Percentiles rank a stretch among this genome's conserved stretches.
Evolutionary conservation across 2,888 invertebrate genomes (phyloP).

Genomic region (Physocephala rufipes): DNA sequence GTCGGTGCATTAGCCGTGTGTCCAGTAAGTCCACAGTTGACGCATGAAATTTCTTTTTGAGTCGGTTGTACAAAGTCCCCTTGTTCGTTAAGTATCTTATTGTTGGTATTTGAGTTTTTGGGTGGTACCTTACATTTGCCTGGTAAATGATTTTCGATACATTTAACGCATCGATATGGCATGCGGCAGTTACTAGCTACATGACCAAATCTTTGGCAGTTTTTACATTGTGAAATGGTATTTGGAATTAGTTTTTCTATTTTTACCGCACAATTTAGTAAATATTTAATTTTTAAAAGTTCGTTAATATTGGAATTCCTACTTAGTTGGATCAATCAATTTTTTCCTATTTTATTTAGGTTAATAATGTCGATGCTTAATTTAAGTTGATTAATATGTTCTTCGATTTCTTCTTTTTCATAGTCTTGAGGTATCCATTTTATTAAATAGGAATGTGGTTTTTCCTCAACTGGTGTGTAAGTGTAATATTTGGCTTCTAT

Average conservation of each 20-base stretch:
- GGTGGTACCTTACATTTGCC: conserved; percentile 18
- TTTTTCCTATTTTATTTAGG: not conserved
- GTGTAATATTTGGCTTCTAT: no score
- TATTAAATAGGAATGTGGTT: not conserved
- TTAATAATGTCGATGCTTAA: not conserved
- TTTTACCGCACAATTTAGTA: not conserved
- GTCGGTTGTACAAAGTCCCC: no score
- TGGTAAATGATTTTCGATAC: not conserved
- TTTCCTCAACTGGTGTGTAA: not conserved
- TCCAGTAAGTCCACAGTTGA: no score
- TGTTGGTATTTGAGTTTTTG: conserved; percentile 18
- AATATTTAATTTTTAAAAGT: not conserved
- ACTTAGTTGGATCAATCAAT: not conserved
- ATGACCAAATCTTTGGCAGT: conserved; percentile 15
- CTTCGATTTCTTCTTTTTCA: conserved; percentile 4
- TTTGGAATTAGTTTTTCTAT: conserved; percentile 15
- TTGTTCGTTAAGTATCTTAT: no score
- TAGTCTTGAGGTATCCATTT: not conserved
- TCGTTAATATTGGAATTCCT: not conserved
- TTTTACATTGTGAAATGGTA: conserved; percentile 11
- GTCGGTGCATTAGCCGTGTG: no score
- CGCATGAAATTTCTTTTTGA: no score
- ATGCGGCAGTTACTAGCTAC: conserved; percentile 1
- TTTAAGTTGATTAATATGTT: not conserved
- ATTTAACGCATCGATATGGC: conserved; percentile 17